Evolutionary conservation across 1,140 invertebrate genomes (phyloP).

Genomic region (Nephotettix cincticeps): DNA sequence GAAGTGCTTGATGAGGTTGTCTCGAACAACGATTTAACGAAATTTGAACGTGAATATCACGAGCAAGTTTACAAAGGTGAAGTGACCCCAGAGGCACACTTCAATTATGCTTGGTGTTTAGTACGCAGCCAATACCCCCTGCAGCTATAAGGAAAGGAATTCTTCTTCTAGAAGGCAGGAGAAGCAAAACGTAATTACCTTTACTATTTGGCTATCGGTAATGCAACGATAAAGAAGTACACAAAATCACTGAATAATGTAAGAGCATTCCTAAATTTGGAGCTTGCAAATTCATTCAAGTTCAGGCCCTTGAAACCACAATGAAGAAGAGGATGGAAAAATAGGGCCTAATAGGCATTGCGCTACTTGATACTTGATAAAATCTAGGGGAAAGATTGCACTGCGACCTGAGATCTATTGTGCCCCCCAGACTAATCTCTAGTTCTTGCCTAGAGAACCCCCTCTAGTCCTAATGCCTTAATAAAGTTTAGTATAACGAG

Average conservation of each 20-base stretch:
- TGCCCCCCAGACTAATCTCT: no score
- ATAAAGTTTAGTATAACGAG: no score
- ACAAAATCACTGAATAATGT: conserved; percentile 79
- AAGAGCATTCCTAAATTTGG: conserved; percentile 78
- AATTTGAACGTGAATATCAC: conserved; percentile 83
- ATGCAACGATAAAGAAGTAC: conserved; percentile 91
- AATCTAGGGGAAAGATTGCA: no score
- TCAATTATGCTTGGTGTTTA: conserved; percentile 93
- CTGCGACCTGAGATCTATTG: no score
- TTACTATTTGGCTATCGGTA: conserved; percentile 91
- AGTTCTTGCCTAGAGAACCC: no score
- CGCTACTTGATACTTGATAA: no score
- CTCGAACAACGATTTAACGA: conserved; percentile 56
- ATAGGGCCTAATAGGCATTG: no score
- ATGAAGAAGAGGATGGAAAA: conserved; percentile 89
- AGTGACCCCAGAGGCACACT: conserved; percentile 79
- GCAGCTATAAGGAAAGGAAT: conserved; percentile 91
- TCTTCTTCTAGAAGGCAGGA: conserved; percentile 70
- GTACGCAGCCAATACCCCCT: conserved; percentile 82
- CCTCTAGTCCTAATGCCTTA: no score
- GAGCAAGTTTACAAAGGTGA: conserved; percentile 68
- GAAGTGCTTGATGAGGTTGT: no score
- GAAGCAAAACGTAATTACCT: conserved; percentile 84
- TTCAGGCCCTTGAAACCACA: conserved; percentile 70
- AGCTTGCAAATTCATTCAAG: conserved; percentile 92